A percentile compares a stretch with the other conserved stretches of the same genome.
These are phyloP conservation scores for Orthosia gothica DNA, from an alignment of 2,888 invertebrate genomes.

Conservation along the genomic window DNA sequence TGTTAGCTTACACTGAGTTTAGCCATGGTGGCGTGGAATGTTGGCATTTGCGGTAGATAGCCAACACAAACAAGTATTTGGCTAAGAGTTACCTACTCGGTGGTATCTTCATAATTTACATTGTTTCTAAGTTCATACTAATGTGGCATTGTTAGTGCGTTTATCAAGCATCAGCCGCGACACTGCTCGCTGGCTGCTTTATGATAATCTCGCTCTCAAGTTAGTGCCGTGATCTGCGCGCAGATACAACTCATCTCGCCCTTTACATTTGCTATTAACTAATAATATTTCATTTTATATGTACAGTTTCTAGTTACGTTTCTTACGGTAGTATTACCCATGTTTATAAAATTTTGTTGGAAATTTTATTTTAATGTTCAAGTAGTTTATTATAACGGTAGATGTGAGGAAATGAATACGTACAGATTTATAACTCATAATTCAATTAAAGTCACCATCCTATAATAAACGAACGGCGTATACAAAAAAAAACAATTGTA, in stretches of 20 bases:
- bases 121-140: conserved; percentile 70
- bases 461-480: background rate
- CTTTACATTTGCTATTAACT: conserved; percentile 70
- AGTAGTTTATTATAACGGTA: background rate
- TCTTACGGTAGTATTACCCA: conserved; percentile 19
- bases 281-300: conserved; percentile 63
- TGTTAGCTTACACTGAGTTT: conserved; percentile 42
- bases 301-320: conserved; percentile 45
- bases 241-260: conserved; percentile 73
- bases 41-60: conserved; percentile 48
- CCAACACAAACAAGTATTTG: conserved; percentile 50
- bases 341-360: conserved; percentile 14
- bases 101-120: conserved; percentile 68
- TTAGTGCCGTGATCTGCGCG: conserved; percentile 66
- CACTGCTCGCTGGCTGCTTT: conserved; percentile 67
- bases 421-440: conserved; percentile 6
- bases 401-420: background rate
- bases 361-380: conserved; percentile 9
- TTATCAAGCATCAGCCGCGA: conserved; percentile 68
- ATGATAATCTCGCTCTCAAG: conserved; percentile 73
- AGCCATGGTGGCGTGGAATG: conserved; percentile 44
- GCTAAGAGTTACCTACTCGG: conserved; percentile 51
- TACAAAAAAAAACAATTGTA: background rate
- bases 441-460: conserved; percentile 2
- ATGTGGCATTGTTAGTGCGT: conserved; percentile 69